phyloP scores from a whole-genome alignment of 2,797 vertebrate genomes.

The Takifugu rubripes region DNA sequence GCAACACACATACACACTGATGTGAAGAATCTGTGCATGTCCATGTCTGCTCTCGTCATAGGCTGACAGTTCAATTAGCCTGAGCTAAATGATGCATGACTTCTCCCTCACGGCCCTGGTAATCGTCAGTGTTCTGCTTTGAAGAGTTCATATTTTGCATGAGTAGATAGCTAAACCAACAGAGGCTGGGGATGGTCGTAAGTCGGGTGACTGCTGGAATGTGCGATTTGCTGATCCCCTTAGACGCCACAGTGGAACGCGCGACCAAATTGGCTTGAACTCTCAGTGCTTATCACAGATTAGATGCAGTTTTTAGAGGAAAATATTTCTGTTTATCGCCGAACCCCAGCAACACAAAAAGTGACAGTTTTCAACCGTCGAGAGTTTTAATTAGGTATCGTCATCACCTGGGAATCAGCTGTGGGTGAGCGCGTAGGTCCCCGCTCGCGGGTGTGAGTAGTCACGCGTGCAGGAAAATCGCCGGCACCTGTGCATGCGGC shows the following conservation, averaged over 20 bases:
- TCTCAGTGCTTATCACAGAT: constrained; percentile 55
- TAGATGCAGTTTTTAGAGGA: constrained; percentile 42
- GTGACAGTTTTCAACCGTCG: constrained; percentile 58
- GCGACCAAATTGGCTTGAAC: constrained; percentile 45
- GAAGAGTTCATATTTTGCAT: constrained; percentile 62
- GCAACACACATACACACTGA: constrained; percentile 6
- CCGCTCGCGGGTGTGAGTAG: constrained; percentile 5
- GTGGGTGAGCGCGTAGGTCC: constrained; percentile 19
- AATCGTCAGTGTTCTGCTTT: constrained; percentile 67
- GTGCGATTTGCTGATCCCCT: constrained; percentile 50
- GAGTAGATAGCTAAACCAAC: constrained; percentile 59
- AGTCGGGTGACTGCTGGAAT: constrained; percentile 36
- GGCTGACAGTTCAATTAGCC: constrained; percentile 72
- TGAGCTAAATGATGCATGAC: constrained; percentile 63
- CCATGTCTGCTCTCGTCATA: constrained; percentile 56
- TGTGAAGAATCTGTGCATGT: constrained; percentile 45
- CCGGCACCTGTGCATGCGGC: constrained; percentile 13
- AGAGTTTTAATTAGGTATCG: constrained; percentile 64
- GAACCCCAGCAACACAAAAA: constrained; percentile 22
- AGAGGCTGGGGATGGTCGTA: constrained; percentile 37
- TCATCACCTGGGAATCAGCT: constrained; percentile 42
- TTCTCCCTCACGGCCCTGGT: constrained; percentile 58
- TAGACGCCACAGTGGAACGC: constrained; percentile 39
- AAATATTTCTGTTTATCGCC: constrained; percentile 17
- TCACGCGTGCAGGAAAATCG: constrained; percentile 20